Percentiles rank a stretch among this genome's conserved stretches.
These are phyloP conservation scores for Synchiropus splendidus DNA, from an alignment of 2,113 vertebrate species.

Conservation along the genomic window DNA sequence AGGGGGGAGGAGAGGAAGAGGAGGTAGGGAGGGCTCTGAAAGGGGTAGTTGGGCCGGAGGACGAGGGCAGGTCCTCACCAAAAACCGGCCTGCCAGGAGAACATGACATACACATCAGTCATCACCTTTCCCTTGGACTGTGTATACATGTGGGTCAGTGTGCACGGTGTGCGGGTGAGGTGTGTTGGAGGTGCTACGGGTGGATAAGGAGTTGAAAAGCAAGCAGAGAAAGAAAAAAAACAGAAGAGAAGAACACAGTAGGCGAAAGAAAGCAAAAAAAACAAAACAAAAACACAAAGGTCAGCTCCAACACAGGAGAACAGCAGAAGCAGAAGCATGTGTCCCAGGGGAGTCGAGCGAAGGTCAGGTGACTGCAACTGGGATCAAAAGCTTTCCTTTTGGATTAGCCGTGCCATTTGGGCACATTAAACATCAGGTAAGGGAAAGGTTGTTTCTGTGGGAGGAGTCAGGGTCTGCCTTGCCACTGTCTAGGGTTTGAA, in stretches of 20 bases:
- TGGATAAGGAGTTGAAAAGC: constrained; percentile 44
- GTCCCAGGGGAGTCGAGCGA: constrained; percentile 44
- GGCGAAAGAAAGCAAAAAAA: constrained; percentile 33
- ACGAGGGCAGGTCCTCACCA: constrained; percentile 94
- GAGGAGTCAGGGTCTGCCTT: constrained; percentile 2
- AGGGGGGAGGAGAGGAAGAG: constrained; percentile 98
- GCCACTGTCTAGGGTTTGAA: constrained; percentile 1
- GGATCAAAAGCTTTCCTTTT: constrained; percentile 10
- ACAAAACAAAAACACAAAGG: constrained; percentile 42
- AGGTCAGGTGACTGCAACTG: constrained; percentile 23
- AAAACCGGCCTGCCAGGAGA: constrained; percentile 98
- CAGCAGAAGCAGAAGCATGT: constrained; percentile 50
- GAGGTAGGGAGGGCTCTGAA: constrained; percentile 98
- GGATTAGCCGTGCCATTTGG: too few relatives aligned
- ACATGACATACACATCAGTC: constrained; percentile 70
- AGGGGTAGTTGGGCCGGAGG: constrained; percentile 98
- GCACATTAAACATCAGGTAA: not conserved
- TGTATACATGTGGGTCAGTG: constrained; percentile 12
- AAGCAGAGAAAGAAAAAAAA: constrained; percentile 45
- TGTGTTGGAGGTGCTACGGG: constrained; percentile 52
- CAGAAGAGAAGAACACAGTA: constrained; percentile 28
- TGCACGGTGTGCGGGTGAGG: constrained; percentile 23
- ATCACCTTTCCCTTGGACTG: constrained; percentile 35
- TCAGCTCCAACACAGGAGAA: constrained; percentile 28
- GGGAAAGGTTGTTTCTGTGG: constrained; percentile 1